A percentile compares a stretch with the other conserved stretches of the same genome.
Evolutionary conservation across 2,888 invertebrate genomes (phyloP).

Genomic region (Ophonus ardosiacus): DNA sequence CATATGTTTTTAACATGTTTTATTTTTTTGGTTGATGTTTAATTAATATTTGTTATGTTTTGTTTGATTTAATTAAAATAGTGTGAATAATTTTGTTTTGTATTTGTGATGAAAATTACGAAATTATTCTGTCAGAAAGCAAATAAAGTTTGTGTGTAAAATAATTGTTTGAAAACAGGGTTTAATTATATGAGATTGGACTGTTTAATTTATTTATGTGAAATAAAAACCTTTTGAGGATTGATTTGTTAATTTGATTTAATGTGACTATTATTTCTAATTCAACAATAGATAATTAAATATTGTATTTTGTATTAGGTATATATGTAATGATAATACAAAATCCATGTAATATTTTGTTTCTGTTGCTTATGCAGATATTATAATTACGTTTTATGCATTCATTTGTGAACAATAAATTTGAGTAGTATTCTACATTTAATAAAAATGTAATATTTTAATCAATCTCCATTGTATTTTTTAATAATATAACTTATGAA

Average conservation of each 20-base stretch:
- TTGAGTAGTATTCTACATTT: too few relatives aligned
- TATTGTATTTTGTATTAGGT: neutral
- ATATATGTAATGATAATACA: neutral
- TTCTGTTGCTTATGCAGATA: neutral
- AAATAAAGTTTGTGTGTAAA: slow-evolving; percentile 6
- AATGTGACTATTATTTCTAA: neutral
- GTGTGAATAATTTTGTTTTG: slow-evolving; percentile 4
- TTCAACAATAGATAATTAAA: neutral
- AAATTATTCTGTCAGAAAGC: slow-evolving; percentile 17
- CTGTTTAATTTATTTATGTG: neutral
- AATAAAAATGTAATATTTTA: too few relatives aligned
- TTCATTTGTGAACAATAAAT: too few relatives aligned
- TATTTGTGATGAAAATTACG: neutral
- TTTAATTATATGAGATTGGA: neutral
- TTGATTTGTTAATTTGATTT: neutral
- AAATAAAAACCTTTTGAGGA: slow-evolving; percentile 13
- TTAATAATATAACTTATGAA: too few relatives aligned
- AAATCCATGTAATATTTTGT: neutral
- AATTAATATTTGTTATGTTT: slow-evolving; percentile 1
- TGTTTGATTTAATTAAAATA: slow-evolving; percentile 17
- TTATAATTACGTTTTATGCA: too few relatives aligned
- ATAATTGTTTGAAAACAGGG: neutral
- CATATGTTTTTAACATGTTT: slow-evolving; percentile 5
- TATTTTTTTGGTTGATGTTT: slow-evolving; percentile 8
- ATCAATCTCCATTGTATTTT: too few relatives aligned